phyloP scores from a whole-genome alignment of 2,113 vertebrate species.

The Nothocercus julius region DNA sequence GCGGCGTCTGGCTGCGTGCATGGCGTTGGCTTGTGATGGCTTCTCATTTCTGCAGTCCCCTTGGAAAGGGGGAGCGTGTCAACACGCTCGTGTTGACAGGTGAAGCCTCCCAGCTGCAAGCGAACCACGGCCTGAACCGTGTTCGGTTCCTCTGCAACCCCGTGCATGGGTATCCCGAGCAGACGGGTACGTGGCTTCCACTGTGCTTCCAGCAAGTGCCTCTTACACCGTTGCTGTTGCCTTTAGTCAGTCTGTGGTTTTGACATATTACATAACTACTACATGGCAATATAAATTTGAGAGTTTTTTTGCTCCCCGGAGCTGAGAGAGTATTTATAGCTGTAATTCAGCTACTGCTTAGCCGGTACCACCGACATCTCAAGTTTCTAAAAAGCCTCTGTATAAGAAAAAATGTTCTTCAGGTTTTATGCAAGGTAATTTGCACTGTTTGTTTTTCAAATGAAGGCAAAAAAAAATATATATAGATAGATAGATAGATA shows the following conservation, averaged over 20 bases:
- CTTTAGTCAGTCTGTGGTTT: background rate
- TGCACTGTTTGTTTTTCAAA: background rate
- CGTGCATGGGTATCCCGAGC: background rate
- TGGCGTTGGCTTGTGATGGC: background rate
- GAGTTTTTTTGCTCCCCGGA: background rate
- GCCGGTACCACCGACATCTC: background rate
- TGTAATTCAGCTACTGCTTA: background rate
- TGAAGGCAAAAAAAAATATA: background rate
- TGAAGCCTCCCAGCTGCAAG: background rate
- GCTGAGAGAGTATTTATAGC: background rate
- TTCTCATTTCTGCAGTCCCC: too few species aligned
- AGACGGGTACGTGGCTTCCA: background rate
- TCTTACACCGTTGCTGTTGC: background rate
- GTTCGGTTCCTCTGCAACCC: background rate
- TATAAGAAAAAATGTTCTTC: background rate
- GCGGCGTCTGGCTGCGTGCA: fast-evolving
- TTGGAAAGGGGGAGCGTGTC: background rate
- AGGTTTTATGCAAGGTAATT: background rate
- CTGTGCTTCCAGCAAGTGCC: background rate
- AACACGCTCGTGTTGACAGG: background rate
- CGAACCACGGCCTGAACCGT: background rate
- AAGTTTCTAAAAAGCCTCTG: background rate
- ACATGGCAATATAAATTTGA: background rate
- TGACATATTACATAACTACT: background rate
- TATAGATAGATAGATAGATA: too few species aligned